Percentiles rank a stretch among this genome's conserved stretches.
Conservation (phyloP, 2,113 vertebrate genomes). For the Alosa alosa region DNA sequence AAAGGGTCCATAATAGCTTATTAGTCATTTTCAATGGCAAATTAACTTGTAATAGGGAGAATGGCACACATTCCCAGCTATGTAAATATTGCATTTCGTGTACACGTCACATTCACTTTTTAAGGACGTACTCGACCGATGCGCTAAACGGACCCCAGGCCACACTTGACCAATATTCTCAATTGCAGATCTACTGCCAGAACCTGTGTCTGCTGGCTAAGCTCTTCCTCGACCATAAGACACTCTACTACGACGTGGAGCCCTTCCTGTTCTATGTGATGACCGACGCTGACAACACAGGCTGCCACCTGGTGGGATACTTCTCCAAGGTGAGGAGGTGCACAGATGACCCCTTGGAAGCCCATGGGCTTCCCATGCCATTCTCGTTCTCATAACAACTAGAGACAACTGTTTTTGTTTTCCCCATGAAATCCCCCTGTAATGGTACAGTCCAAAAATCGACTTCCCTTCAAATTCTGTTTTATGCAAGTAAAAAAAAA, state of each 20-base stretch:
- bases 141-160: no score
- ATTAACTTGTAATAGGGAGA: not conserved
- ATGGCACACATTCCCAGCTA: not conserved
- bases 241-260: slow-evolving; percentile 97
- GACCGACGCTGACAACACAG: slow-evolving; percentile 97
- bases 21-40: not conserved
- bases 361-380: not conserved
- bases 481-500: no score
- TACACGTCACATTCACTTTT: not conserved
- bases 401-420: no score
- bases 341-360: no score
- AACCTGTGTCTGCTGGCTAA: slow-evolving; percentile 97
- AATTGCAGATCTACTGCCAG: slow-evolving; percentile 92
- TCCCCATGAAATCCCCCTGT: no score
- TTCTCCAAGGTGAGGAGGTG: slow-evolving; percentile 87
- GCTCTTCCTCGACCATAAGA: slow-evolving; percentile 98
- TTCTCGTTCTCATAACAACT: not conserved
- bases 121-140: no score
- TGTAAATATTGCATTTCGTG: not conserved
- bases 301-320: slow-evolving; percentile 97
- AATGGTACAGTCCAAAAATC: no score
- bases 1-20: not conserved
- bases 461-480: no score
- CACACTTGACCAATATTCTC: not conserved
- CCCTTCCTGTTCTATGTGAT: slow-evolving; percentile 99